A percentile compares a stretch with the other conserved stretches of the same genome.
phyloP scores from a whole-genome alignment of 1,140 invertebrate genomes.

The Neotoxoptera formosana region DNA sequence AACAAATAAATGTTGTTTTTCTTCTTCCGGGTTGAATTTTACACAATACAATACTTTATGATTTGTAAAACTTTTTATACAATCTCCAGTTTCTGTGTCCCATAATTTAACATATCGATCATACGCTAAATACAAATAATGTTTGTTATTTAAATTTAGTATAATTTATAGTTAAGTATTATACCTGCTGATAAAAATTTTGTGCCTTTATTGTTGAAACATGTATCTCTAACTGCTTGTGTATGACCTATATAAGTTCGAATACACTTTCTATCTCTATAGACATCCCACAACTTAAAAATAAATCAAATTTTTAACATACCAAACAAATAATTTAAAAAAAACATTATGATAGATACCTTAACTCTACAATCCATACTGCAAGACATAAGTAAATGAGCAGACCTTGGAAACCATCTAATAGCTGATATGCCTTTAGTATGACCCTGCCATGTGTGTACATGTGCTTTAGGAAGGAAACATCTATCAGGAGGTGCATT shows the following conservation, averaged over 20 bases:
- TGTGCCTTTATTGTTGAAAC: conserved; percentile 93
- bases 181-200: conserved; percentile 90
- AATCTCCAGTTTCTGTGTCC: conserved; percentile 98
- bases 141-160: not conserved
- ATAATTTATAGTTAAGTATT: not conserved
- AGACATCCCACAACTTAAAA: conserved; percentile 95
- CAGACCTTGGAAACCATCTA: conserved; percentile 93
- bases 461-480: conserved; percentile 95
- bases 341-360: conserved; percentile 66
- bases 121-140: conserved; percentile 68
- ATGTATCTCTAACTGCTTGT: conserved; percentile 95
- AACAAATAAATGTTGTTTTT: conserved; percentile 97
- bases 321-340: not conserved
- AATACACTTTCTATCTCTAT: conserved; percentile 92
- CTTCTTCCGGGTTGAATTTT: conserved; percentile 97
- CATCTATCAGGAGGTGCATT: conserved; percentile 93
- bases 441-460: conserved; percentile 97
- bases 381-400: conserved; percentile 92
- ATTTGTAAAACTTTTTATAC: conserved; percentile 90
- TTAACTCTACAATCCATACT: conserved; percentile 98
- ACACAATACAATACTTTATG: conserved; percentile 96
- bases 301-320: not conserved
- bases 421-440: conserved; percentile 97
- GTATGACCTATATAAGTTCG: conserved; percentile 96
- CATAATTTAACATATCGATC: conserved; percentile 96